These are phyloP conservation scores for Congeria kusceri DNA, from an alignment of 2,888 invertebrate species.

Conservation along the genomic window DNA sequence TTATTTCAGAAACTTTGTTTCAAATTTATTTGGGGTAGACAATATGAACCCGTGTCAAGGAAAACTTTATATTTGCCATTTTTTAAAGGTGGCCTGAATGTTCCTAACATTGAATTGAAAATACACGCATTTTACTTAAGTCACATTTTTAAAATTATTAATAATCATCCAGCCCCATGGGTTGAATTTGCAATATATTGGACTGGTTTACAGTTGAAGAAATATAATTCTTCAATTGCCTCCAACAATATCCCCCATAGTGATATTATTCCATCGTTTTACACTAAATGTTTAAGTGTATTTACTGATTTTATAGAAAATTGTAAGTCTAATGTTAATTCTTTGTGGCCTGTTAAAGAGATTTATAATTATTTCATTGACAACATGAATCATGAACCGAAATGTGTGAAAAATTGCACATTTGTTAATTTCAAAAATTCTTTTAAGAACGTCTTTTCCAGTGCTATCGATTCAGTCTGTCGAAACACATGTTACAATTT, in stretches of 20 bases:
- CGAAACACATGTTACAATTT: no score
- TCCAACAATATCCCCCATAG: background rate
- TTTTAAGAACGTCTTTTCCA: no score
- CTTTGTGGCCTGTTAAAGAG: background rate
- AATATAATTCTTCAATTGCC: background rate
- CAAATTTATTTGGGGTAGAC: slow-evolving; percentile 42
- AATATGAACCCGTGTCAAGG: slow-evolving; percentile 19
- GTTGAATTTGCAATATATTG: slow-evolving; percentile 19
- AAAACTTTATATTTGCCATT: slow-evolving; percentile 17
- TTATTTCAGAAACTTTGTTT: slow-evolving; percentile 30
- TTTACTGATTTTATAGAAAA: background rate
- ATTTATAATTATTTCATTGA: background rate
- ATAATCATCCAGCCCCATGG: slow-evolving; percentile 16
- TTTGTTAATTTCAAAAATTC: no score
- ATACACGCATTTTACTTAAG: slow-evolving; percentile 22
- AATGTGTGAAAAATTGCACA: no score
- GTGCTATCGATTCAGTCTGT: no score
- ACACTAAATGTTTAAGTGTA: background rate
- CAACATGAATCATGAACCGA: background rate
- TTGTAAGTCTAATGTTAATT: background rate
- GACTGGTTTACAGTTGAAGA: slow-evolving; percentile 26
- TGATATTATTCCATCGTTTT: background rate
- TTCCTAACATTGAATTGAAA: slow-evolving; percentile 30
- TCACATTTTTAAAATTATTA: slow-evolving; percentile 24
- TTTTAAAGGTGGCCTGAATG: slow-evolving; percentile 41